Conservation (phyloP, 2,797 vertebrate genomes). For the Xenentodon cancila region DNA sequence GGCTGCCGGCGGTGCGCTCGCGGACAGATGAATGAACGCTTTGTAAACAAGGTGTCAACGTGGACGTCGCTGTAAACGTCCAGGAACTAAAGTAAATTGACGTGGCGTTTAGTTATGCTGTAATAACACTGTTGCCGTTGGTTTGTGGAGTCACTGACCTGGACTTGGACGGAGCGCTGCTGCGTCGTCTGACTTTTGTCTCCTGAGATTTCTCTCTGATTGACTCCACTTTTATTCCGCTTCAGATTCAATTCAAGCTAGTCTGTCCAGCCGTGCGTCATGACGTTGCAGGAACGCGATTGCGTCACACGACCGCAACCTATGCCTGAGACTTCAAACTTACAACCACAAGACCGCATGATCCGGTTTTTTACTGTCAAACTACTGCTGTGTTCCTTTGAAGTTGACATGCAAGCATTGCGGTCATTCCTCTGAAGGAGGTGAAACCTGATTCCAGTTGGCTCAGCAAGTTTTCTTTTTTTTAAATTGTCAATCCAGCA, state of each 20-base stretch:
- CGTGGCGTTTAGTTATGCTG: fast-evolving
- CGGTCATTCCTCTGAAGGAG: no score
- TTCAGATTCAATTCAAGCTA: constrained; percentile 25
- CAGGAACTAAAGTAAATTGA: fast-evolving
- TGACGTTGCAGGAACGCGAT: constrained; percentile 13
- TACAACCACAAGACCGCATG: no score
- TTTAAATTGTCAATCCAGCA: no score
- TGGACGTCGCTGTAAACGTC: constrained; percentile 42
- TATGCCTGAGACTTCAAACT: no score
- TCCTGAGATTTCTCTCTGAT: no score
- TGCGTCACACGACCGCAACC: constrained; percentile 3
- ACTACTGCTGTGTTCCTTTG: no score
- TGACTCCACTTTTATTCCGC: constrained; percentile 10
- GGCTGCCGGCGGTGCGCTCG: not conserved
- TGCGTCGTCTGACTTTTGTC: not conserved
- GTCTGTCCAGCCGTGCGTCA: constrained; percentile 20
- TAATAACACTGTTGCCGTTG: fast-evolving
- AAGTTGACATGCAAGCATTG: no score
- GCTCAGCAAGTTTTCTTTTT: no score
- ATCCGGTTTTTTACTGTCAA: no score
- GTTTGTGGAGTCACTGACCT: constrained; percentile 26
- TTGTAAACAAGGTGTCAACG: constrained; percentile 75
- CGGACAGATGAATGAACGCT: constrained; percentile 51
- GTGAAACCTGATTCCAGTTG: no score
- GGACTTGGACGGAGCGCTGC: not conserved